Percentiles rank a stretch among this genome's conserved stretches.
Evolutionary conservation across 1,140 invertebrate species (phyloP).

Genomic region (Lepidostoma basale): DNA sequence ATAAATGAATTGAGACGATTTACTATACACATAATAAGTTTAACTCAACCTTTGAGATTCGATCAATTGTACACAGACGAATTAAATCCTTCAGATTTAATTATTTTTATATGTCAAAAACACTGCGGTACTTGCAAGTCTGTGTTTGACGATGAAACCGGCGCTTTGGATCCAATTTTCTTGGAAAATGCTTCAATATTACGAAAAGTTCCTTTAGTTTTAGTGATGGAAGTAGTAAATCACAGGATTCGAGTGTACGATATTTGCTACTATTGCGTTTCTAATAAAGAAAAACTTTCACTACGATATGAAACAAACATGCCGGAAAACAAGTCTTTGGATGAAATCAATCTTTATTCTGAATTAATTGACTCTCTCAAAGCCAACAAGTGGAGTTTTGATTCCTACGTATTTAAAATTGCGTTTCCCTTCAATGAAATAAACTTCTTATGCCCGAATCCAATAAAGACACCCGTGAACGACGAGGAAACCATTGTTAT

Average conservation of each 20-base stretch:
- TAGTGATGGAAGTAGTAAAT: not conserved
- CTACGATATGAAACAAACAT: not conserved
- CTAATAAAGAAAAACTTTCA: not conserved
- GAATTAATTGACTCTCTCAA: not conserved
- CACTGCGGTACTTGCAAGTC: not conserved
- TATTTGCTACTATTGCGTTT: not conserved
- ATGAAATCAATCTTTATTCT: not conserved
- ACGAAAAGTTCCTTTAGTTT: not conserved
- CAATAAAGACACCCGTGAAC: not conserved
- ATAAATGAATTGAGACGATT: not conserved
- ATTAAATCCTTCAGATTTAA: not conserved
- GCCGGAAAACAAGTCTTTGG: not conserved
- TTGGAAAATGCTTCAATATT: not conserved
- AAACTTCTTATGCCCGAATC: not conserved
- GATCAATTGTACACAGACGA: not conserved
- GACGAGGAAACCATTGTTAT: not conserved
- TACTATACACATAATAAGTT: not conserved
- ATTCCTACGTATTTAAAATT: not conserved
- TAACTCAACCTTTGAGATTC: not conserved
- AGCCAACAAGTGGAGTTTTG: not conserved
- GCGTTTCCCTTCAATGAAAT: not conserved
- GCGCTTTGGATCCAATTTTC: not conserved
- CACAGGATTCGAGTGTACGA: not conserved
- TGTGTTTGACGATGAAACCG: not conserved
- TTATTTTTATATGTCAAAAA: conserved; percentile 6